These are phyloP conservation scores for Nomia melanderi DNA, from an alignment of 1,140 invertebrate genomes.

Conservation along the genomic window DNA sequence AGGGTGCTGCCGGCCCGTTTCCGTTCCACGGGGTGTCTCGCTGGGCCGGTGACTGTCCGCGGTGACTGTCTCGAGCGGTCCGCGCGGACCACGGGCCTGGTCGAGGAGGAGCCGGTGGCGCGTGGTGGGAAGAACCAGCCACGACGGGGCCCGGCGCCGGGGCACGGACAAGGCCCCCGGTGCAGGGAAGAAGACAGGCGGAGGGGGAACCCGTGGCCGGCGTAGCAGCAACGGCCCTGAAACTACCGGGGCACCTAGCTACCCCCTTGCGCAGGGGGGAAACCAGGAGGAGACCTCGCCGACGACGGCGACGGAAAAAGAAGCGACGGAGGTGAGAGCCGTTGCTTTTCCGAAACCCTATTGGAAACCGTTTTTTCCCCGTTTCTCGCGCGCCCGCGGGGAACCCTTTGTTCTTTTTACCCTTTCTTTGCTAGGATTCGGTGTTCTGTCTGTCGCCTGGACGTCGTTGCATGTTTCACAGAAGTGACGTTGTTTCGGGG, in stretches of 20 bases:
- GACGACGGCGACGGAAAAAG: slow-evolving; percentile 80
- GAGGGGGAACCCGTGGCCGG: slow-evolving; percentile 62
- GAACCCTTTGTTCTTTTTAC: too few relatives aligned
- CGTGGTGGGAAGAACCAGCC: slow-evolving; percentile 66
- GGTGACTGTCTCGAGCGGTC: slow-evolving; percentile 47
- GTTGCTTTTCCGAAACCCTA: background rate
- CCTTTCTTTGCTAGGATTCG: background rate
- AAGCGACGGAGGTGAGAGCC: slow-evolving; percentile 77
- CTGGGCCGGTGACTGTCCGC: slow-evolving; percentile 73
- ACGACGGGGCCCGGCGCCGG: slow-evolving; percentile 79
- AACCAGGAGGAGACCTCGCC: slow-evolving; percentile 72
- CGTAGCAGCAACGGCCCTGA: slow-evolving; percentile 80
- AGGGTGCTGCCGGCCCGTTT: slow-evolving; percentile 58
- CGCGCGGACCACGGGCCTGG: slow-evolving; percentile 45
- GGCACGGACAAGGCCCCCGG: slow-evolving; percentile 78
- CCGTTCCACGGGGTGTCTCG: slow-evolving; percentile 50
- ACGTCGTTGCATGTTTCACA: background rate
- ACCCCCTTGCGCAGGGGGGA: slow-evolving; percentile 77
- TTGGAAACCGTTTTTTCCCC: too few relatives aligned
- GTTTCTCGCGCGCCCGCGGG: background rate
- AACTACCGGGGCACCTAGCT: slow-evolving; percentile 69
- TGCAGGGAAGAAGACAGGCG: slow-evolving; percentile 76
- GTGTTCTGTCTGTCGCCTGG: background rate
- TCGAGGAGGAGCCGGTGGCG: slow-evolving; percentile 53
- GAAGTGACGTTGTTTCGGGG: too few relatives aligned